These are phyloP conservation scores for Gandaritis pyraliata DNA, from an alignment of 2,888 invertebrate genomes.

Conservation along the genomic window DNA sequence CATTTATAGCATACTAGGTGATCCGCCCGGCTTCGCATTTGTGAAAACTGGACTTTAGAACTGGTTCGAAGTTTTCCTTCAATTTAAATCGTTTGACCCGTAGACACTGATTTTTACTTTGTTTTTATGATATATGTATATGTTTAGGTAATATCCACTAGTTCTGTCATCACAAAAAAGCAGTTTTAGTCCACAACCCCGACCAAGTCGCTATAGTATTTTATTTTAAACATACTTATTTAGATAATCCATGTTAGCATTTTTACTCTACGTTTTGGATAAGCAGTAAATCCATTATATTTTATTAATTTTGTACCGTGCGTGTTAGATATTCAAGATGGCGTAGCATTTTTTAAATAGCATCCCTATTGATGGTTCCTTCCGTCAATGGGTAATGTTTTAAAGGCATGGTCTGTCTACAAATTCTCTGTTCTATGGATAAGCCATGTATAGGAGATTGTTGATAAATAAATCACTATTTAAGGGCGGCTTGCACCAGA, in stretches of 20 bases:
- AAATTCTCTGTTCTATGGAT: constrained; percentile 2
- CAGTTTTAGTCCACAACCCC: background rate
- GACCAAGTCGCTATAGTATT: constrained; percentile 18
- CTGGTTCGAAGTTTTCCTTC: too few species aligned
- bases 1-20: too few species aligned
- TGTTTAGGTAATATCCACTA: background rate
- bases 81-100: too few species aligned
- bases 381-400: too few species aligned
- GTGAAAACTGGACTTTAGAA: too few species aligned
- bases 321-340: background rate
- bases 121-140: too few species aligned
- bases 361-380: background rate
- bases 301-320: constrained; percentile 16
- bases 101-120: too few species aligned
- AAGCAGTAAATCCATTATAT: background rate
- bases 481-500: too few species aligned
- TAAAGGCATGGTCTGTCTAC: background rate
- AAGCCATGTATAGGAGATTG: constrained; percentile 7
- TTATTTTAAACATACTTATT: constrained; percentile 11
- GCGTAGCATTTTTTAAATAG: constrained; percentile 1
- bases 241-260: constrained; percentile 17
- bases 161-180: background rate
- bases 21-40: too few species aligned
- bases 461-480: constrained; percentile 10
- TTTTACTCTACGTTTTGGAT: constrained; percentile 19